phyloP scores from a whole-genome alignment of 2,797 vertebrate species.

The Epinephelus coioides region DNA sequence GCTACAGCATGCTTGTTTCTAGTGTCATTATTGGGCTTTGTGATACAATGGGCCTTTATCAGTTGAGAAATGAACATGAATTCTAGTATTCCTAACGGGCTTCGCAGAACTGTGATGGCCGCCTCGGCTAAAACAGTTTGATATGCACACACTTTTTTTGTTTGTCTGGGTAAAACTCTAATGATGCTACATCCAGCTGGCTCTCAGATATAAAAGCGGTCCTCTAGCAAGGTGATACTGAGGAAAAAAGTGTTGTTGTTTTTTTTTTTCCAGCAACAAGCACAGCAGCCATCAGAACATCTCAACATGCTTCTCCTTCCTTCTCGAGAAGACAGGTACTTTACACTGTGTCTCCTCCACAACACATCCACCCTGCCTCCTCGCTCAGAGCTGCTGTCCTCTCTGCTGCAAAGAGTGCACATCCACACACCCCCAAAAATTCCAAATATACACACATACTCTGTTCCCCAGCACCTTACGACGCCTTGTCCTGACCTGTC shows the following conservation, averaged over 20 bases:
- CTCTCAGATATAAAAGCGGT: conserved; percentile 36
- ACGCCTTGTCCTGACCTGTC: conserved; percentile 61
- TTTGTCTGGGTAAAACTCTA: conserved; percentile 46
- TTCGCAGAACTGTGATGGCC: conserved; percentile 15
- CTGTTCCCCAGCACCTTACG: conserved; percentile 15
- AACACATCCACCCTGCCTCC: conserved; percentile 46
- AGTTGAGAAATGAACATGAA: conserved; percentile 11
- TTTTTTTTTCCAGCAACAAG: conserved; percentile 24
- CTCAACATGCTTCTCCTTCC: conserved; percentile 39
- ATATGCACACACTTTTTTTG: conserved; percentile 18
- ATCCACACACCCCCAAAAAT: conserved; percentile 3
- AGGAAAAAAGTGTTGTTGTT: conserved; percentile 8
- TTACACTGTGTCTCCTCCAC: conserved; percentile 49
- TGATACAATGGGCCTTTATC: conserved; percentile 22
- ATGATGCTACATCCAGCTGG: conserved; percentile 42
- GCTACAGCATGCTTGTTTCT: conserved; percentile 28
- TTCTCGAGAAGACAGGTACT: conserved; percentile 37
- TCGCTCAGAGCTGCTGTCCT: conserved; percentile 55
- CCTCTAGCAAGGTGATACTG: conserved; percentile 44
- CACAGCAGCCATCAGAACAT: conserved; percentile 42
- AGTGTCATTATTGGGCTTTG: conserved; percentile 17
- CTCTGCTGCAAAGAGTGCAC: conserved; percentile 43
- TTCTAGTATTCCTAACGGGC: neutral
- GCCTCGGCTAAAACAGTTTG: conserved; percentile 12
- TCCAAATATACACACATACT: conserved; percentile 36